Evolutionary conservation across 2,888 invertebrate genomes (phyloP).

Genomic region (Mycogona germanica): DNA sequence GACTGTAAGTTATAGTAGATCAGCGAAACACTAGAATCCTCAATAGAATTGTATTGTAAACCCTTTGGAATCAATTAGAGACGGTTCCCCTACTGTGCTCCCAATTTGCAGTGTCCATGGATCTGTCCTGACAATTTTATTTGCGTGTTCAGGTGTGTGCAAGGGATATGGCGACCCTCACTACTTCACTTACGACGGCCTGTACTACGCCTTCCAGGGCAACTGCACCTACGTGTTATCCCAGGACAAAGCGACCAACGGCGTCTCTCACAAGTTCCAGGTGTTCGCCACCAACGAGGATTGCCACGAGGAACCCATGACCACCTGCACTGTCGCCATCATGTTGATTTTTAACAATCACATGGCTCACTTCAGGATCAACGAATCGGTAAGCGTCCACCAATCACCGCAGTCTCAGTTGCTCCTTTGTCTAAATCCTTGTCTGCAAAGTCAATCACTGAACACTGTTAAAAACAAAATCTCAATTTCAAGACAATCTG

Average conservation of each 20-base stretch:
- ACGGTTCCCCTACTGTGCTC: not conserved
- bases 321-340: conserved; percentile 53
- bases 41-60: not conserved
- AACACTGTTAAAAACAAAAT: too few relatives aligned
- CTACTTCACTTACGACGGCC: conserved; percentile 69
- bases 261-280: conserved; percentile 39
- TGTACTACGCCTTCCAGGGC: conserved; percentile 62
- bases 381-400: conserved; percentile 18
- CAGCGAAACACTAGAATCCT: not conserved
- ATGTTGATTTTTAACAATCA: conserved; percentile 53
- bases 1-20: conserved; percentile 48
- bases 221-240: conserved; percentile 76
- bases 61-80: not conserved
- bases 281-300: conserved; percentile 57
- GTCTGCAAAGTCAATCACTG: too few relatives aligned
- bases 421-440: too few relatives aligned
- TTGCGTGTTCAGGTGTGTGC: conserved; percentile 42
- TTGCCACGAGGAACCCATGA: conserved; percentile 45
- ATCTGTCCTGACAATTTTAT: not conserved
- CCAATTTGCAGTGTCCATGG: not conserved
- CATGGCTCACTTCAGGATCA: conserved; percentile 37
- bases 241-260: conserved; percentile 41
- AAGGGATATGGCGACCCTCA: conserved; percentile 65
- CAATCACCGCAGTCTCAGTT: too few relatives aligned
- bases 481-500: too few relatives aligned